These are phyloP conservation scores for Leucosticte australis DNA, from an alignment of 2,113 vertebrate species.

Conservation along the genomic window DNA sequence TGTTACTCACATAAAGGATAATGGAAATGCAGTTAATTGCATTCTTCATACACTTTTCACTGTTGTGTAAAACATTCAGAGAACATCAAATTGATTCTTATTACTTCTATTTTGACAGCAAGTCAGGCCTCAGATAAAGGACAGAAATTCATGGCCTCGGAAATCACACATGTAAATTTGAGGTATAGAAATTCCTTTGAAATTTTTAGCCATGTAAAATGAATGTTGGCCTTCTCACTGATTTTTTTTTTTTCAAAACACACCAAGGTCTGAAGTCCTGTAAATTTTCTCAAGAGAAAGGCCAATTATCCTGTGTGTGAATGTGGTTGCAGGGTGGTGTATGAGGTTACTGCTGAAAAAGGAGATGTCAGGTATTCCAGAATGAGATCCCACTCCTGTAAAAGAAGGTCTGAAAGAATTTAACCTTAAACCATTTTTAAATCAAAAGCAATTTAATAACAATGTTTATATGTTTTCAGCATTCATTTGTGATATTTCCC, in stretches of 20 bases:
- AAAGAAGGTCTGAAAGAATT: not conserved
- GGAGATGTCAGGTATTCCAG: not conserved
- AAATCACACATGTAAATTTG: not conserved
- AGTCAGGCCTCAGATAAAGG: not conserved
- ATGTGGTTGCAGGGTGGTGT: rapidly evolving
- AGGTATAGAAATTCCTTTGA: not conserved
- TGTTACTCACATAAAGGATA: not conserved
- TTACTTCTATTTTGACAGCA: not conserved
- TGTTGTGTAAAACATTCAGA: not conserved
- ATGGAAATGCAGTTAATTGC: not conserved
- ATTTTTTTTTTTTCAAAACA: not conserved
- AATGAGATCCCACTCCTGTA: not conserved
- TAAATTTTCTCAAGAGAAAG: not conserved
- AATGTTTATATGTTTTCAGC: not conserved
- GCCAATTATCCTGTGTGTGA: not conserved
- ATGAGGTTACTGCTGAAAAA: not conserved
- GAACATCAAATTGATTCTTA: not conserved
- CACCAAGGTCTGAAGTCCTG: not conserved
- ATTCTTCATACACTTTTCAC: not conserved
- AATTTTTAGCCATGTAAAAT: not conserved
- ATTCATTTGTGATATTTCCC: not conserved
- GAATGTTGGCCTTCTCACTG: not conserved
- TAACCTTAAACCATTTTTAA: not conserved
- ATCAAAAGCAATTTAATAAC: not conserved
- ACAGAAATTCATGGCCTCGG: not conserved